Base-by-base conservation (phyloP, 2,888 invertebrate genomes). In the Patella caerulea region DNA sequence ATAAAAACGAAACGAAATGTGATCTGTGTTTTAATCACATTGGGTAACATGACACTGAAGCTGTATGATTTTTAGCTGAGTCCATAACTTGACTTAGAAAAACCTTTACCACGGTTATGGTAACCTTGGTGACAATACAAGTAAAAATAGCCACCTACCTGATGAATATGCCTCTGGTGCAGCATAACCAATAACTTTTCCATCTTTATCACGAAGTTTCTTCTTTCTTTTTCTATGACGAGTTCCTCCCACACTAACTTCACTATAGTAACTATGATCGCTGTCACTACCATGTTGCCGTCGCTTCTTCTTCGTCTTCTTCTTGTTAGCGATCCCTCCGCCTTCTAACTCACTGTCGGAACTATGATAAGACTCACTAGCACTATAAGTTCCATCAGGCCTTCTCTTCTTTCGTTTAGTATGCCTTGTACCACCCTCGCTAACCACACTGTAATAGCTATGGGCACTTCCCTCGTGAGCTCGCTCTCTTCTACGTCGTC, bases 341-440 rank as follows among this genome's bases (percentile, higher is more conserved):
- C 88, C 87, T 59, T 84, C 86, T 77, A 83, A 80, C 24, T 84
- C 81, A 76, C 88, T 88, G 82, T 86, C 87, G 11, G 82, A 88
- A 76, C 87, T 87, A 83, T 91, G 90, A 82, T 91, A 91, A 7
- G 89, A 89, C 76, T 91, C 90, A 78, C 86, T 86, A 54, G 81
- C 88, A 74, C 88, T 86, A 82, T 91, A 91, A 2, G 90, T 91
- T n/a, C 91, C 91, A 77, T 91, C 91, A 3, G 81, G 88, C 12
- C 84, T 82, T 73, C 84, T 86, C 71, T 83, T 82, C 72, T 84
- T 80, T 17, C 91, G 83, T 69, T 83, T 84, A 2, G 90, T 89
- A 72, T 89, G 89, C 5, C 90, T 82, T 4, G 91, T 91, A 1
- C 91, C 91, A 17, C 91, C 91, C 4, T 82, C 91, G 78, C 89